These are phyloP conservation scores for Phenacoccus solenopsis DNA, from an alignment of 1,140 invertebrate species.

Conservation along the genomic window DNA sequence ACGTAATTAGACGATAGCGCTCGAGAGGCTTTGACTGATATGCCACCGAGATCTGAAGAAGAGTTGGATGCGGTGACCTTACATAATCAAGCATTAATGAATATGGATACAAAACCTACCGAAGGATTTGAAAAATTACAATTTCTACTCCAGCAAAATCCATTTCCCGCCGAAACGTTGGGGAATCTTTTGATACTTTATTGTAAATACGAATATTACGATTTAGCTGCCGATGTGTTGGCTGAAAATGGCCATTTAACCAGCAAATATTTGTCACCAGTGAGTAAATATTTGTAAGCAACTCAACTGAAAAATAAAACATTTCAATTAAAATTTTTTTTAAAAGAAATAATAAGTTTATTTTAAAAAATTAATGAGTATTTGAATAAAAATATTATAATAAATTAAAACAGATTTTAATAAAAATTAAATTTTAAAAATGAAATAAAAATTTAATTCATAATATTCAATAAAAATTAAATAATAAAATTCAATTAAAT, in stretches of 20 bases:
- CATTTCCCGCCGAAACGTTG: conserved; percentile 95
- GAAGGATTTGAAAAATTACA: conserved; percentile 96
- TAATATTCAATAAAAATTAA: too few relatives aligned
- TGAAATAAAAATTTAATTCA: too few relatives aligned
- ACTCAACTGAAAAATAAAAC: too few relatives aligned
- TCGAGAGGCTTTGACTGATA: conserved; percentile 87
- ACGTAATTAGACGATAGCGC: conserved; percentile 62
- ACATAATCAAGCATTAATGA: conserved; percentile 94
- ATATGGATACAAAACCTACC: conserved; percentile 77
- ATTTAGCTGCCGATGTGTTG: conserved; percentile 92
- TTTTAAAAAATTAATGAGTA: too few relatives aligned
- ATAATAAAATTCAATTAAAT: too few relatives aligned
- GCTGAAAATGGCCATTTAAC: conserved; percentile 96
- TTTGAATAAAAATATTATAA: too few relatives aligned
- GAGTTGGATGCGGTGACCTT: conserved; percentile 96
- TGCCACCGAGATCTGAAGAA: conserved; percentile 92
- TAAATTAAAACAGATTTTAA: neutral
- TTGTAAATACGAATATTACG: conserved; percentile 95
- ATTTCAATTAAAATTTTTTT: too few relatives aligned
- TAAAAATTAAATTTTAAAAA: too few relatives aligned
- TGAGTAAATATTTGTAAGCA: too few relatives aligned
- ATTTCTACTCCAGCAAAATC: conserved; percentile 89
- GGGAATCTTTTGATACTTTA: conserved; percentile 90
- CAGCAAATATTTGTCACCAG: conserved; percentile 87
- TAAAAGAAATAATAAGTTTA: too few relatives aligned